Base-by-base conservation (phyloP, 2,888 invertebrate species). In the Melieria picta region DNA sequence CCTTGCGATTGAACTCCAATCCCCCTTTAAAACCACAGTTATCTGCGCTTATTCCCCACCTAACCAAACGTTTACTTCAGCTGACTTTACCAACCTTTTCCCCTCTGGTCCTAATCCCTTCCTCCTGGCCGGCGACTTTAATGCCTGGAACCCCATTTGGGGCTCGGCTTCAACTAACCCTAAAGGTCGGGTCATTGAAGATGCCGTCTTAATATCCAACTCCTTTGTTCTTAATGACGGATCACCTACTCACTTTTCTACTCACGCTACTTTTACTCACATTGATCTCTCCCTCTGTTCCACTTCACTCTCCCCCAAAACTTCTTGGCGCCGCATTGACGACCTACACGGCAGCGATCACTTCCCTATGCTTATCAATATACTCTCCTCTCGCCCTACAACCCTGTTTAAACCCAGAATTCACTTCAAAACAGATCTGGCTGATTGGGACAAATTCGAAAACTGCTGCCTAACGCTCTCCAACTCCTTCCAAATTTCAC, bases 321-420 rank as follows among this genome's bases (percentile, higher is more conserved):
- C 11, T 10, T 50, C 50, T 10, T 50, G 50, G 50, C 4, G 0
- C 3, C 9, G 42, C 61, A 60, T 60, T 2, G 43, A 13, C 2
- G 43, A 61, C 45, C 43, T 61, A 4, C 46, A 61, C 13, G 61
- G 61, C 4, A 45, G 61, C n/a, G 61, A 61, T 45, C n/a, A 61
- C 11, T 61, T 61, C n/a, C 61, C 61, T 10, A 61, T 61, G 3
- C 43, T 61, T 42, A 42, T 11, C 50, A 50, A 50, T 16, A 50
- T 50, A 7, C 50, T 50, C 7, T 10, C 11, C 11, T 50, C 50
- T 11, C 50, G 50, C 7, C 50, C 50, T 10, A 50, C 7, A 50
- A 50, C 50, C 50, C 50, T 50, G 7, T 50, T 50, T 11, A 50
- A 50, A 50, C 50, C 50, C 50, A 50, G 50, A 50, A 50, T 11